Evolutionary conservation across 1,140 invertebrate genomes (phyloP).

Genomic region (Danaus melanippus): DNA sequence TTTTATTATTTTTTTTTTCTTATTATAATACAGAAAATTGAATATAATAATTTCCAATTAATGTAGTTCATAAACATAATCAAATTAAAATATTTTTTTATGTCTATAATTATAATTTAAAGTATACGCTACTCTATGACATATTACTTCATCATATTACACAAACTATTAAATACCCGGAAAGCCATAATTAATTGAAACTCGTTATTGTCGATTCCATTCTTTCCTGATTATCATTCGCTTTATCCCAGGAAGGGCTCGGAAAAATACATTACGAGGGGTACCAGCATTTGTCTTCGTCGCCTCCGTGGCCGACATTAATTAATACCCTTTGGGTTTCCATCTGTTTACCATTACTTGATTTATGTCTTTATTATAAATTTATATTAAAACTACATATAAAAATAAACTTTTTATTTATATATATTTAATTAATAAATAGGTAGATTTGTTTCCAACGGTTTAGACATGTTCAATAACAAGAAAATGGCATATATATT

Average conservation of each 20-base stretch:
- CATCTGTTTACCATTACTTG: slow-evolving; percentile 55
- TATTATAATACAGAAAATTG: no score
- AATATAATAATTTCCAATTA: no score
- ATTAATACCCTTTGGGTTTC: slow-evolving; percentile 68
- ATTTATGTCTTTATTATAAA: slow-evolving; percentile 58
- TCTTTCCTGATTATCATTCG: slow-evolving; percentile 70
- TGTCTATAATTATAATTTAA: no score
- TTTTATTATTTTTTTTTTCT: no score
- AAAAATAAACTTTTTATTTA: background rate
- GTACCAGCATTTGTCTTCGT: slow-evolving; percentile 66
- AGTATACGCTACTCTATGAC: slow-evolving; percentile 10
- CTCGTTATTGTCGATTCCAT: slow-evolving; percentile 67
- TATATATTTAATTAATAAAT: no score
- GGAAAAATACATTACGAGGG: slow-evolving; percentile 68
- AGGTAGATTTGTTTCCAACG: no score
- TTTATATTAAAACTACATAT: slow-evolving; percentile 25
- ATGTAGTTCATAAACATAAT: no score
- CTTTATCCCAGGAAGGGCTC: slow-evolving; percentile 55
- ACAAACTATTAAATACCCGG: slow-evolving; percentile 31
- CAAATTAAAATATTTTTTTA: no score
- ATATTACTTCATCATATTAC: slow-evolving; percentile 30
- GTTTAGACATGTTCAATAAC: no score
- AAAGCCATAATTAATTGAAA: slow-evolving; percentile 54
- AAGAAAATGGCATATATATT: no score
- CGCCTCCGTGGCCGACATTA: slow-evolving; percentile 56